Conservation (phyloP, 2,888 invertebrate genomes). For the Drosophila conformis region DNA sequence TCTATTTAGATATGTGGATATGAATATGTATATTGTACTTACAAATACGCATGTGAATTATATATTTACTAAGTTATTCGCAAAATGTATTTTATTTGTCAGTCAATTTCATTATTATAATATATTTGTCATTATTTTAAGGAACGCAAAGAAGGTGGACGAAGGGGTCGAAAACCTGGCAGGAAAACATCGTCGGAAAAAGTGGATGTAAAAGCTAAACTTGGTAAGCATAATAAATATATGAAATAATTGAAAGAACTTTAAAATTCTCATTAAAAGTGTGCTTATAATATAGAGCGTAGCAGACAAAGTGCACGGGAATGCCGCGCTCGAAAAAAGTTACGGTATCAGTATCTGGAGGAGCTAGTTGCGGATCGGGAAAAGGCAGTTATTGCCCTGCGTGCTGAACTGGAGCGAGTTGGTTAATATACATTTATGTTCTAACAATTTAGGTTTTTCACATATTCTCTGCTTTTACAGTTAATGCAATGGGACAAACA, state of each 20-base stretch:
- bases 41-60: not conserved
- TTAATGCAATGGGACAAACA: conserved; percentile 93
- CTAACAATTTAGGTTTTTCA: conserved; percentile 6
- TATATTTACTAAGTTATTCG: not conserved
- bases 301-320: conserved; percentile 98
- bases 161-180: conserved; percentile 95
- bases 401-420: conserved; percentile 96
- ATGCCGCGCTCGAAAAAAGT: conserved; percentile 97
- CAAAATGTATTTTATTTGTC: not conserved
- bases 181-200: conserved; percentile 93
- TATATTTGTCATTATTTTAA: conserved; percentile 46
- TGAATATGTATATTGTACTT: not conserved
- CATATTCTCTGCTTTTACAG: conserved; percentile 85
- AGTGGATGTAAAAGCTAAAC: conserved; percentile 96
- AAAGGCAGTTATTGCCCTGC: conserved; percentile 93
- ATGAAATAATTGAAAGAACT: not conserved
- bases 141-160: conserved; percentile 91
- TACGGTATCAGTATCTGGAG: conserved; percentile 98
- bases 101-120: too few relatives aligned
- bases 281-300: conserved; percentile 88
- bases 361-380: conserved; percentile 97
- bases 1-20: conserved; percentile 10
- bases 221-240: conserved; percentile 87
- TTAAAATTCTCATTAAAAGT: not conserved
- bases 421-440: conserved; percentile 65